Base-by-base conservation (phyloP, 2,888 invertebrate genomes). In the Chrysopilus asiliformis region DNA sequence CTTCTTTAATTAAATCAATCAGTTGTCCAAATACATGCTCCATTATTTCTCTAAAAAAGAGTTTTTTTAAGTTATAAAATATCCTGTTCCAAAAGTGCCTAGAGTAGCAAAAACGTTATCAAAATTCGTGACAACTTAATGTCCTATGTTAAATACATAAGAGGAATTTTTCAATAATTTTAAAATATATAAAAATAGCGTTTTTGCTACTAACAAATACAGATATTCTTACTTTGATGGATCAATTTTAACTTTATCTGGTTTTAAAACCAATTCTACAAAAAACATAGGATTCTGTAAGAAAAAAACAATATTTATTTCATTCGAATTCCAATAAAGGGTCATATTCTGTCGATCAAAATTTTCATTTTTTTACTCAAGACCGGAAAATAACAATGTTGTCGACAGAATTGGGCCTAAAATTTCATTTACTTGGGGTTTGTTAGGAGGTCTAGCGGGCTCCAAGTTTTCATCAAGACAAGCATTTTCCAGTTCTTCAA, bases 1-100 rank as follows among this genome's bases (percentile, higher is more conserved):
- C 71, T 49, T 80, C 74, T 44, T 72, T 70, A 77, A 80, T 80
- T 40, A 74, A 67, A 22, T 61, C 60, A 10, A 77, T 68, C 13
- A 83, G 64, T 50, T 74, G 74, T 27, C 66, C 62, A 14, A 82
- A 56, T 16, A 75, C 74, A 15, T 67, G 57, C 22, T 66, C 56
- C 40, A 78, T 68, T 7, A 78, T 60, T 36, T 70, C 60, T 46
- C 51, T 49, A 6, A 20, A 38, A 30, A 8, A 18, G 14, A n/a
- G 17, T n/a, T n/a, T 27, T 2, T 27, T 27, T 13, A 13, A 16
- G n/a, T 25, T 19, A 8, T 8, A 10, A 16, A 5, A 34, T 22
- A 15, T 14, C 22, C 10, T 22, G 7, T 22, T n/a, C n/a, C n/a
- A n/a, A n/a, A n/a, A n/a, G n/a, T n/a, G n/a, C n/a, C n/a, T n/a